phyloP scores from a whole-genome alignment of 2,888 invertebrate genomes.

The Ferrisia virgata region DNA sequence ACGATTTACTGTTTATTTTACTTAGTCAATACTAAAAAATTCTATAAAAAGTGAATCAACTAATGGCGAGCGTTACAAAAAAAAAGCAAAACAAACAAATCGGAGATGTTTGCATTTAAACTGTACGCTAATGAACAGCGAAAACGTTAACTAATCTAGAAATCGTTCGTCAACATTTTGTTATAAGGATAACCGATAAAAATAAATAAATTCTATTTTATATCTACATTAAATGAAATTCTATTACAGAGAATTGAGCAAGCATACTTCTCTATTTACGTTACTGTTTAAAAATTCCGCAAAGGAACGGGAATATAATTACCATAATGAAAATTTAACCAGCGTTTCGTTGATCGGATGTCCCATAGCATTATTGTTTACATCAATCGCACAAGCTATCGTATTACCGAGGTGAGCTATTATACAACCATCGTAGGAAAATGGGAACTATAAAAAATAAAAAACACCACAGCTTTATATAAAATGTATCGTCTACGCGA shows the following conservation, averaged over 20 bases:
- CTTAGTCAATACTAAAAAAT: too few relatives aligned
- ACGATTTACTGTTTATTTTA: too few relatives aligned
- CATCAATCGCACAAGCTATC: slow-evolving; percentile 57
- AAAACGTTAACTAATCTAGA: too few relatives aligned
- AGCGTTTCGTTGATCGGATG: slow-evolving; percentile 64
- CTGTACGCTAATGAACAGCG: not conserved
- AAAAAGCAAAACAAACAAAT: not conserved
- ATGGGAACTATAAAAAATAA: not conserved
- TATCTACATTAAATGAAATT: not conserved
- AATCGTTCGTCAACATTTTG: too few relatives aligned
- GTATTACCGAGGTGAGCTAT: slow-evolving; percentile 58
- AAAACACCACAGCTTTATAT: not conserved
- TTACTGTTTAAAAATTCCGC: slow-evolving; percentile 65
- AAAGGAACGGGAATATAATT: slow-evolving; percentile 66
- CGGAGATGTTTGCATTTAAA: too few relatives aligned
- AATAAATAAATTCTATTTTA: not conserved
- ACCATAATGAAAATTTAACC: slow-evolving; percentile 65
- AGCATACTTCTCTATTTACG: slow-evolving; percentile 64
- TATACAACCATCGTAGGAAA: not conserved
- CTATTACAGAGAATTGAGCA: slow-evolving; percentile 61
- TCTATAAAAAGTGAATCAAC: too few relatives aligned
- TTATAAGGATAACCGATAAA: not conserved
- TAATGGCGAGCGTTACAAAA: not conserved
- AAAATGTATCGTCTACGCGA: not conserved
- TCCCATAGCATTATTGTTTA: slow-evolving; percentile 61